phyloP scores from a whole-genome alignment of 2,888 invertebrate genomes.

The Diaperis boleti region DNA sequence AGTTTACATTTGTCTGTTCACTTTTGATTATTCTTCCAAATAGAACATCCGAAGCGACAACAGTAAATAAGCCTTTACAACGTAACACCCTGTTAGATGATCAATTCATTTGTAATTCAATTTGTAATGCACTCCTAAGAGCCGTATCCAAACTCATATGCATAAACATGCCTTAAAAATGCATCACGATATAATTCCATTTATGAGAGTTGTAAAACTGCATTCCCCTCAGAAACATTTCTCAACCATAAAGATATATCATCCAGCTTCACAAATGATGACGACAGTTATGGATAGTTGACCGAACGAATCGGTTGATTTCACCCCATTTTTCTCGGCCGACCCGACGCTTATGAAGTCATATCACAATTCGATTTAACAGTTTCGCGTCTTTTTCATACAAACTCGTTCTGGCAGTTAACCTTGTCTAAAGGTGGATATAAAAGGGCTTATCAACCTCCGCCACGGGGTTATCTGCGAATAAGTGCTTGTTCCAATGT shows the following conservation, averaged over 20 bases:
- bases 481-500: constrained; percentile 17
- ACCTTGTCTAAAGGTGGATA: constrained; percentile 27
- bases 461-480: constrained; percentile 18
- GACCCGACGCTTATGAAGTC: constrained; percentile 1
- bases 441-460: constrained; percentile 20
- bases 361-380: constrained; percentile 21
- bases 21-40: no score
- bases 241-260: constrained; percentile 23
- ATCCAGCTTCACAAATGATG: constrained; percentile 9
- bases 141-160: no score
- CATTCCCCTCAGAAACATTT: no score
- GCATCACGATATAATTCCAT: no score
- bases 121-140: no score
- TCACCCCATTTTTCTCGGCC: constrained; percentile 3
- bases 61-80: no score
- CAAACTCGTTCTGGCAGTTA: constrained; percentile 15
- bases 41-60: no score
- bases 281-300: constrained; percentile 27
- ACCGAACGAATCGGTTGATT: neutral
- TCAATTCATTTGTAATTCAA: no score
- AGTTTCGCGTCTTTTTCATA: constrained; percentile 6
- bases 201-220: no score
- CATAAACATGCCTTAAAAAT: no score
- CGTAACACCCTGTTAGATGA: no score
- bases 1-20: no score